Conservation (phyloP, 2,113 vertebrate genomes). For the Ursus arctos region DNA sequence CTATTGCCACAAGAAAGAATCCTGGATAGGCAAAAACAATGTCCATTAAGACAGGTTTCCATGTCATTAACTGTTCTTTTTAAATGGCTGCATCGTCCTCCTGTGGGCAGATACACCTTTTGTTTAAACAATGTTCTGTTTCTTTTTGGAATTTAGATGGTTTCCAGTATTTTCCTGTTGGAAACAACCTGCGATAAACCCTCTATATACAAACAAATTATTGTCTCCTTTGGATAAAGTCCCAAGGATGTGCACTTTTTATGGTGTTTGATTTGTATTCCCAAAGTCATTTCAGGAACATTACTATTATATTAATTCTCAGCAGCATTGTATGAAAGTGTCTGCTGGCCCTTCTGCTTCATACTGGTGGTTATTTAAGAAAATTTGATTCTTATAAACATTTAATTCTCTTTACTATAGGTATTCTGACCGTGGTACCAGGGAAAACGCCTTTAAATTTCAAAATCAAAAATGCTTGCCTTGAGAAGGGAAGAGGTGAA, state of each 20-base stretch:
- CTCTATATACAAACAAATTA: neutral
- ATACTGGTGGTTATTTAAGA: constrained; percentile 16
- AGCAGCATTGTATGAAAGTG: neutral
- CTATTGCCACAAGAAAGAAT: neutral
- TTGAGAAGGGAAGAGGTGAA: neutral
- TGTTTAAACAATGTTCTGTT: neutral
- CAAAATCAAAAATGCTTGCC: neutral
- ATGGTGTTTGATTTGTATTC: neutral
- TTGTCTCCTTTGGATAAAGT: constrained; percentile 24
- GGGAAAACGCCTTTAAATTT: neutral
- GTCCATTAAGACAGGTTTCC: neutral
- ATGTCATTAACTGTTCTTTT: neutral
- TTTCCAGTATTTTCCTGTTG: neutral
- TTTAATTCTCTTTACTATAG: constrained; percentile 1
- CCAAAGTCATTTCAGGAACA: neutral
- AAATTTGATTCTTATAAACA: constrained; percentile 4
- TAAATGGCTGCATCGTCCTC: neutral
- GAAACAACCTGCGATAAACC: constrained; percentile 5
- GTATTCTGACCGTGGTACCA: neutral
- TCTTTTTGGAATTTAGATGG: neutral
- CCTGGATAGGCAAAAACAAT: neutral
- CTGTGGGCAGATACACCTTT: neutral
- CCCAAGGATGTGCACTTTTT: neutral
- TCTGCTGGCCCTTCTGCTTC: neutral
- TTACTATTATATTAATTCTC: neutral